Conservation (phyloP, 2,113 vertebrate genomes). For the Misgurnus mizolepis region DNA sequence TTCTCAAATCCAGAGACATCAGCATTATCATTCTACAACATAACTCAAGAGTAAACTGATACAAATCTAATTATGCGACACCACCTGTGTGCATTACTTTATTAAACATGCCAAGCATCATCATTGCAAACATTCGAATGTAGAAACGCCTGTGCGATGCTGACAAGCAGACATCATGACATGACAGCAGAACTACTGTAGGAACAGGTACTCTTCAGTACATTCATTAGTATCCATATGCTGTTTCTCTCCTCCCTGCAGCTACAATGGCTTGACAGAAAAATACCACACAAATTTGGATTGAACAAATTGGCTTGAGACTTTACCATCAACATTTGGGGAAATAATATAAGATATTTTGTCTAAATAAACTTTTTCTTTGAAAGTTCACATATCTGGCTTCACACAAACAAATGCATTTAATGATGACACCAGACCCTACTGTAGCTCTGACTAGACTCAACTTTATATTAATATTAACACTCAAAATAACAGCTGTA, state of each 20-base stretch:
- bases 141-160: conserved; percentile 71
- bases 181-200: conserved; percentile 67
- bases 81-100: neutral
- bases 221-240: conserved; percentile 78
- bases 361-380: conserved; percentile 6
- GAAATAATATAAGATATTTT: conserved; percentile 31
- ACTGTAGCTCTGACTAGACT: neutral
- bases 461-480: too few relatives aligned
- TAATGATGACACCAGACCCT: neutral
- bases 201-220: conserved; percentile 64
- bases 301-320: conserved; percentile 32
- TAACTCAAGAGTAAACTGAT: conserved; percentile 16
- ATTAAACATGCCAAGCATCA: conserved; percentile 23
- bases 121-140: conserved; percentile 44
- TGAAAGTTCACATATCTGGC: neutral
- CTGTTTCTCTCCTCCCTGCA: conserved; percentile 73
- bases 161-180: conserved; percentile 70
- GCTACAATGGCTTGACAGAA: conserved; percentile 65
- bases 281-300: conserved; percentile 44
- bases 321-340: conserved; percentile 22
- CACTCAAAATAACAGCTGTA: too few relatives aligned
- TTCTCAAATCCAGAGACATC: neutral
- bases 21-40: neutral
- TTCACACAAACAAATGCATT: neutral
- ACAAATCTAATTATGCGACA: neutral